Conservation (phyloP, 2,797 vertebrate genomes). For the Ateles fusciceps region DNA sequence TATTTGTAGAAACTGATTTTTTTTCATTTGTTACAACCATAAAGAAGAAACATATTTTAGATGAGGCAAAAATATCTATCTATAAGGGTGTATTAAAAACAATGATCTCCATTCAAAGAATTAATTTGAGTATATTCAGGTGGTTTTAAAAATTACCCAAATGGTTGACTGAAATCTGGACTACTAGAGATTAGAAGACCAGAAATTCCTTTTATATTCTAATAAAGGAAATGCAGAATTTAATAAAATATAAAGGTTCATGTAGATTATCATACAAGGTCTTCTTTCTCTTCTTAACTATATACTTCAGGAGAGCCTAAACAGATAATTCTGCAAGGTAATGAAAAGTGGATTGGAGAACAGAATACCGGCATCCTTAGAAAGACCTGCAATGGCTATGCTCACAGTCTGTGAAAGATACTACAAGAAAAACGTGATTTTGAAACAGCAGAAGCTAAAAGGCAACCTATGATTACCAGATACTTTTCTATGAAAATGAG, state of each 20-base stretch:
- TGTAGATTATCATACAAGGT: neutral
- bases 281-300: neutral
- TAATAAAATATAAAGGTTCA: neutral
- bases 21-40: neutral
- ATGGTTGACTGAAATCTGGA: neutral
- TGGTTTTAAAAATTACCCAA: neutral
- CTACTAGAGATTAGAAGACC: neutral
- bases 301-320: neutral
- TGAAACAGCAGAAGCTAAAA: neutral
- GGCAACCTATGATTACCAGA: neutral
- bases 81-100: neutral
- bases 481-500: neutral
- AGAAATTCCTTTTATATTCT: neutral
- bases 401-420: neutral
- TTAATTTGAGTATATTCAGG: neutral
- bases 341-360: neutral
- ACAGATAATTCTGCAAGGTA: neutral
- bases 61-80: neutral
- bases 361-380: neutral
- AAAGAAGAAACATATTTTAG: neutral
- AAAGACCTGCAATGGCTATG: neutral
- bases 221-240: neutral
- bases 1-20: neutral
- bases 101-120: neutral
- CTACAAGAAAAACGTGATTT: neutral